Evolutionary conservation across 2,113 vertebrate genomes (phyloP).

Genomic region (Phaethornis superciliosus): DNA sequence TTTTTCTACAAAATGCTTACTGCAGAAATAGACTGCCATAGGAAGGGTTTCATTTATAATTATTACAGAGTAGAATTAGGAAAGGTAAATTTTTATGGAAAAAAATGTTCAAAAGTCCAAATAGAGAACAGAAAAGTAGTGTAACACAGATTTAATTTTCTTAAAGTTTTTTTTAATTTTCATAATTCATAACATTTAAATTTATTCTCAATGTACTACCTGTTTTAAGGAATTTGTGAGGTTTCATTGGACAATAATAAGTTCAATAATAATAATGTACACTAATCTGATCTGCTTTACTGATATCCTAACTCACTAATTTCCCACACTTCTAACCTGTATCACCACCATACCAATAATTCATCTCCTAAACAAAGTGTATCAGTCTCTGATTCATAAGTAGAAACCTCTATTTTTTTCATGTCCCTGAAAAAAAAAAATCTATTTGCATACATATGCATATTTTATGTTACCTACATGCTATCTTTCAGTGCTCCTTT

Average conservation of each 20-base stretch:
- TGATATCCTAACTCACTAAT: not conserved
- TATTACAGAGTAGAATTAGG: not conserved
- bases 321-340: not conserved
- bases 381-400: not conserved
- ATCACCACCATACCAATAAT: not conserved
- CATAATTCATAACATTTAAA: not conserved
- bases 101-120: not conserved
- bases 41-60: not conserved
- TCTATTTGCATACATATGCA: not conserved
- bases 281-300: not conserved
- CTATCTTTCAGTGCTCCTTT: not conserved
- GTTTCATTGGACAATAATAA: not conserved
- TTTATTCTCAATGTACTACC: not conserved
- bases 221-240: not conserved
- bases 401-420: not conserved
- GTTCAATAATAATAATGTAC: too few species aligned
- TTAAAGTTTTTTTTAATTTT: not conserved
- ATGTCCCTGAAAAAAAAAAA: not conserved
- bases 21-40: not conserved
- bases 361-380: not conserved
- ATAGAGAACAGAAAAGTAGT: not conserved
- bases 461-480: not conserved
- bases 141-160: not conserved
- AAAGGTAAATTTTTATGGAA: not conserved
- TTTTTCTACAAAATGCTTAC: not conserved